Conservation (phyloP, 2,888 invertebrate species). For the Plebejus melissa region DNA sequence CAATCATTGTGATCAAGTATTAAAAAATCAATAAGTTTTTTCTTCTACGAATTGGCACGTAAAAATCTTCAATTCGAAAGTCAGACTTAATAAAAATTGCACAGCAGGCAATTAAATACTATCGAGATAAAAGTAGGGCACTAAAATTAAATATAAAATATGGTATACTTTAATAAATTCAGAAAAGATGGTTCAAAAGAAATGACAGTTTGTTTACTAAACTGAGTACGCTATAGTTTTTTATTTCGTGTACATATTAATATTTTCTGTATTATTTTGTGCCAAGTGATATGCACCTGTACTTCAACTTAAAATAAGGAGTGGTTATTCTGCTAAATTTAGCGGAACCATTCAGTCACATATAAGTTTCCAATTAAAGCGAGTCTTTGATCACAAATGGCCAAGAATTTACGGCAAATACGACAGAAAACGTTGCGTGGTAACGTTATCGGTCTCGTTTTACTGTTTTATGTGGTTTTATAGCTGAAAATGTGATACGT, state of each 20-base stretch:
- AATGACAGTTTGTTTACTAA: neutral
- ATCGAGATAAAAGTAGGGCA: neutral
- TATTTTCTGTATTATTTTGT: neutral
- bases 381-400: constrained; percentile 21
- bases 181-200: neutral
- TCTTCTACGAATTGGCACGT: neutral
- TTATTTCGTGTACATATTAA: neutral
- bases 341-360: neutral
- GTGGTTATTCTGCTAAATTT: neutral
- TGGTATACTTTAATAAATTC: no score
- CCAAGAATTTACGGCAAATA: constrained; percentile 25
- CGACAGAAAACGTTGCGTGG: constrained; percentile 52
- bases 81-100: neutral
- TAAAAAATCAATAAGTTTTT: neutral
- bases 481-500: constrained; percentile 57
- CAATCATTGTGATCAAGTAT: neutral
- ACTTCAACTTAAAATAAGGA: neutral
- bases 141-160: no score
- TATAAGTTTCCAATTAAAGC: constrained; percentile 22
- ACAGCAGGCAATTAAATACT: no score
- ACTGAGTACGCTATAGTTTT: neutral
- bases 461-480: constrained; percentile 43
- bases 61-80: neutral
- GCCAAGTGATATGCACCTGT: no score
- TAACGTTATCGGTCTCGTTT: constrained; percentile 54